Conservation (phyloP, 2,113 vertebrate species). For the Lontra canadensis region DNA sequence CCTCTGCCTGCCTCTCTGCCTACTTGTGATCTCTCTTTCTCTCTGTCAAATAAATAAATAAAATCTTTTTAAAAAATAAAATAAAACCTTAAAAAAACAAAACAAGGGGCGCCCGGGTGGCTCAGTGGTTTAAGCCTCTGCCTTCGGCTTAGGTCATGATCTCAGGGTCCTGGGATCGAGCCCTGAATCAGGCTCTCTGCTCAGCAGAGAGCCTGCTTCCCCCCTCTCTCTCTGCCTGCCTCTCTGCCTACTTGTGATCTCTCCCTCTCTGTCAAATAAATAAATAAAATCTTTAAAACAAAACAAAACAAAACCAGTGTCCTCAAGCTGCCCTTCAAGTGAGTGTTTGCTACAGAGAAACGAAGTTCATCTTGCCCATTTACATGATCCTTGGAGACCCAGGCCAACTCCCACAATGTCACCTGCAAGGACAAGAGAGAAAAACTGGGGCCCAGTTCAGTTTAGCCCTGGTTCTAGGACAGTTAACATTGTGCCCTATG, state of each 20-base stretch:
- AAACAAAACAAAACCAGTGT: neutral
- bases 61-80: no score
- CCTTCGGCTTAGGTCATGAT: neutral
- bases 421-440: neutral
- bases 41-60: neutral
- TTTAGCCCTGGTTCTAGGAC: neutral
- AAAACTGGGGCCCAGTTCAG: neutral
- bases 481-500: neutral
- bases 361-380: neutral
- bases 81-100: no score
- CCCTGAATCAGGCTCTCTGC: accelerated
- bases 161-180: neutral
- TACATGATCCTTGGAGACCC: neutral
- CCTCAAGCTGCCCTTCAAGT: neutral
- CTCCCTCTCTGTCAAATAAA: neutral
- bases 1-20: neutral
- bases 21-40: neutral
- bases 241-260: neutral
- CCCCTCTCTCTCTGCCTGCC: neutral
- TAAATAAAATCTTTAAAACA: neutral
- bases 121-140: neutral
- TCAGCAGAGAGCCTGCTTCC: neutral
- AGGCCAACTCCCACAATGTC: neutral
- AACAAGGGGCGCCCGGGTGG: neutral
- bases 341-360: neutral